Base-by-base conservation (phyloP, 1,140 invertebrate genomes). In the Oedothorax gibbosus region DNA sequence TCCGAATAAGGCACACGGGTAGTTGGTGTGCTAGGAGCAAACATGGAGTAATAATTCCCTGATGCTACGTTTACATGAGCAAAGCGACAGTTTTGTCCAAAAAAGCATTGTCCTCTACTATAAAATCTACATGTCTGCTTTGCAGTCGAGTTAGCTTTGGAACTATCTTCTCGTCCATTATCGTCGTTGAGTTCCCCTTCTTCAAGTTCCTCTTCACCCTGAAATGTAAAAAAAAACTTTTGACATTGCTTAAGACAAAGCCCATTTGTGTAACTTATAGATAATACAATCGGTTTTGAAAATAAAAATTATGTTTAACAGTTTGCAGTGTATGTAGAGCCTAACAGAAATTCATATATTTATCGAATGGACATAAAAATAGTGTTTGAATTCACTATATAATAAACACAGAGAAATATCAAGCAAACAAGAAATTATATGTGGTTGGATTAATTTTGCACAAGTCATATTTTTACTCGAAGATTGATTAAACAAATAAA, bases 121-220 rank as follows among this genome's bases (percentile, higher is more conserved):
- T 57, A 75, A 35, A 75, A 75, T 56, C 72, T 10, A 20, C 72
- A 75, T 15, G 57, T 12, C 11, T 75, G 72, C 35, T 7, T 75
- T 11, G 64, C 12, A n/a, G 12, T n/a, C 49, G 18, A 12, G 49
- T 75, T 57, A 57, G 54, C 14, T 10, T 21, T 15, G 6, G 72
- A n/a, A 57, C 0, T 7, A 2, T 57, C 72, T 15, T 57, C 54
- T 20, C 9, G 54, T 35, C 35, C 35, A 35, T 35, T 35, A 35
- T 35, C 35, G 11, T 75, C 72, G 14, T 57, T 56, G 15, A 75
- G 12, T 57, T 75, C 72, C 14, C 72, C 72, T 57, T 75, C 72
- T 57, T 75, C 72, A 21, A 75, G 18, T 11, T 75, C 72, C 11
- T 56, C 72, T 15, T 75, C 72, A 35, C 57, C 57, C 12, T 62